Evolutionary conservation across 2,888 invertebrate genomes (phyloP), one percentile per base, ranked within the genome.

Genomic region (Epirrhoe alternata): DNA sequence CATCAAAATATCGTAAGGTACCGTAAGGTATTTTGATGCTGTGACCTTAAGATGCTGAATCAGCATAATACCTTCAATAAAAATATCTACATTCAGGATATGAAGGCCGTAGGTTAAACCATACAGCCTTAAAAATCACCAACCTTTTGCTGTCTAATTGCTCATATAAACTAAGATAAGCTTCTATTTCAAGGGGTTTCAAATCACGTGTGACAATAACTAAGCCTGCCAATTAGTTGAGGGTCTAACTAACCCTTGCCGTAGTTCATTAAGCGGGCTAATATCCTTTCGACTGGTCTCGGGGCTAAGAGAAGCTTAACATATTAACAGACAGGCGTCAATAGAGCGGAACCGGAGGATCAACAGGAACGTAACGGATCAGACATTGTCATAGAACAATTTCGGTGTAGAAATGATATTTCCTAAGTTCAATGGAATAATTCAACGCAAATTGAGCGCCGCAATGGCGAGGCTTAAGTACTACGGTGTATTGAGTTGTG

Each of bases 281-380:
- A 65, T 69, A 72, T 71, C 65, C 38, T 42, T 42, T 42, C 38
- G 38, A 42, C 38, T 42, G 12, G 66, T 70, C 67, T 71, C 52
- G 45, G 71, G 68, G 71, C 66, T 71, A 63, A 68, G 73, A 72
- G 71, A 59, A 70, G 74, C 74, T 74, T 74, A 74, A 73, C 75
- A 68, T 74, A 76, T 76, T 76, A 74, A 72, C 71, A 69, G 59
- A 51, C 68, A 61, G 68, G 68, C 68, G 63, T 70, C 68, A 71
- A 69, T 71, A 68, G 60, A 64, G 57, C 65, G 60, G 68, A 66
- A 66, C 68, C 61, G 58, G 61, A 52, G 70, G 66, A 72, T 72
- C 68, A 71, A 66, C 65, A 49, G 59, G 24, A 64, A 61, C 69
- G 62, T 64, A 65, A 50, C 57, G 66, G 67, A 71, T 69, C 64